phyloP scores from a whole-genome alignment of 2,888 invertebrate species.

The Argyra leucocephala region DNA sequence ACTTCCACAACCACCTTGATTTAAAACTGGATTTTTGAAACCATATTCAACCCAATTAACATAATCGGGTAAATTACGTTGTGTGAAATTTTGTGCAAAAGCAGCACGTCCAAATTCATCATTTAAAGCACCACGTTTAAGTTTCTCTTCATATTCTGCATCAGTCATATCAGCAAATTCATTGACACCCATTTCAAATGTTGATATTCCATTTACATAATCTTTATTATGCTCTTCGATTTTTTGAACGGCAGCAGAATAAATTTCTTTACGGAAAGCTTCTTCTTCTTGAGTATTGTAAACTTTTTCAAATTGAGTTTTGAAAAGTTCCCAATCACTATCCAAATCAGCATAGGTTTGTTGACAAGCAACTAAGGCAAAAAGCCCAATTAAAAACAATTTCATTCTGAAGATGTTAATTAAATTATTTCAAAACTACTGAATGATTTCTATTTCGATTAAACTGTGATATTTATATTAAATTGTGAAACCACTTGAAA shows the following conservation, averaged over 20 bases:
- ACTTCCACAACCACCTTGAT: constrained; percentile 10
- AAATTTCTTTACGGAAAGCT: constrained; percentile 1
- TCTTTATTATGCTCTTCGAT: constrained; percentile 2
- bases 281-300: not conserved
- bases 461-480: too few relatives aligned
- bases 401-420: not conserved
- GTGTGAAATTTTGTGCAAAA: constrained; percentile 8
- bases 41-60: constrained; percentile 9
- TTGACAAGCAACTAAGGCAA: not conserved
- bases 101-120: constrained; percentile 17
- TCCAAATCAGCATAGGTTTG: not conserved
- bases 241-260: not conserved
- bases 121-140: not conserved
- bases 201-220: not conserved
- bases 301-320: constrained; percentile 4
- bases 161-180: constrained; percentile 11
- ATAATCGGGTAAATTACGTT: not conserved
- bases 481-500: too few relatives aligned
- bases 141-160: constrained; percentile 7
- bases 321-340: not conserved
- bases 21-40: not conserved
- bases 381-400: not conserved
- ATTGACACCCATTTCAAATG: constrained; percentile 10
- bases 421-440: too few relatives aligned
- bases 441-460: too few relatives aligned